Evolutionary conservation across 2,888 invertebrate genomes (phyloP).

Genomic region (Eupithecia insigniata): DNA sequence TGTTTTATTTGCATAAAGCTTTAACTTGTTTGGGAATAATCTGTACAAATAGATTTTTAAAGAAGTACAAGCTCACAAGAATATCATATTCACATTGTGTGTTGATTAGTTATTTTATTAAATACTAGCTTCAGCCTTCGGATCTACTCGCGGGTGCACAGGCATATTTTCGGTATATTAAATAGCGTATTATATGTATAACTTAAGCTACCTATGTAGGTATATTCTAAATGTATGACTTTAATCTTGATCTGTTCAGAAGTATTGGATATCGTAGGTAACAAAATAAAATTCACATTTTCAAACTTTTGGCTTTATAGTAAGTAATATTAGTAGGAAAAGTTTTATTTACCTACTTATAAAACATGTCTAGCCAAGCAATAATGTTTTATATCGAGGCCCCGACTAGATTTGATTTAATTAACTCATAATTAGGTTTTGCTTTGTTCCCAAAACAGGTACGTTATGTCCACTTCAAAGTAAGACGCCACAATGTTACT

Average conservation of each 20-base stretch:
- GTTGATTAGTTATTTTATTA: background rate
- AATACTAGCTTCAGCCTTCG: too few relatives aligned
- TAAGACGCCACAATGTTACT: slow-evolving; percentile 8
- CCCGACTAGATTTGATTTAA: background rate
- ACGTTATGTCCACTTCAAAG: slow-evolving; percentile 10
- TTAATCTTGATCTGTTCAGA: too few relatives aligned
- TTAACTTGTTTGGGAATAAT: background rate
- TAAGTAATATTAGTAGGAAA: too few relatives aligned
- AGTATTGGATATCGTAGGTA: too few relatives aligned
- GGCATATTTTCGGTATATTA: too few relatives aligned
- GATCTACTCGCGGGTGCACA: too few relatives aligned
- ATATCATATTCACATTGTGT: background rate
- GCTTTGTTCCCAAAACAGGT: slow-evolving; percentile 3
- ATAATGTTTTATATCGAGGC: background rate
- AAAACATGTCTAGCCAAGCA: background rate
- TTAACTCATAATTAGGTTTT: background rate
- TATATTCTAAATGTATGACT: too few relatives aligned
- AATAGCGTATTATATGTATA: too few relatives aligned
- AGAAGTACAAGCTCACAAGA: background rate
- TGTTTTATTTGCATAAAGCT: background rate
- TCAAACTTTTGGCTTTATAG: too few relatives aligned
- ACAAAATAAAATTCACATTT: too few relatives aligned
- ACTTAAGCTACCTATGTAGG: too few relatives aligned
- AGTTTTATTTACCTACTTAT: background rate
- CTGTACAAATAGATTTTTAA: background rate